These are phyloP conservation scores for Eristalis pertinax DNA, from an alignment of 2,888 invertebrate genomes.

Conservation along the genomic window DNA sequence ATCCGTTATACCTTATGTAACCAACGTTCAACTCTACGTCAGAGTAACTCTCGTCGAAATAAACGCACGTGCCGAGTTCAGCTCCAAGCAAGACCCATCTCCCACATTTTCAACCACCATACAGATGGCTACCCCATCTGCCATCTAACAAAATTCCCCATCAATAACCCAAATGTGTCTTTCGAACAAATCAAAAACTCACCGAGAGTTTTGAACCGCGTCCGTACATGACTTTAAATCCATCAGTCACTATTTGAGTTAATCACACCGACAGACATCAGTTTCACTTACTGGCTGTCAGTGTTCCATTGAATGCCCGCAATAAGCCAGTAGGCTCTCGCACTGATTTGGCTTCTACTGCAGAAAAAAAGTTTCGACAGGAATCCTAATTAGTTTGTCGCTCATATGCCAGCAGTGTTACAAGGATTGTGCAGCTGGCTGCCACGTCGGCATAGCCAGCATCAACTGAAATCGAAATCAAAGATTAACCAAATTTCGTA, in stretches of 20 bases:
- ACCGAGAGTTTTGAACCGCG: not conserved
- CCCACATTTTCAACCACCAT: too few relatives aligned
- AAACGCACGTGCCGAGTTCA: too few relatives aligned
- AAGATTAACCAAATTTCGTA: not conserved
- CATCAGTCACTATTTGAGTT: not conserved
- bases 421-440: not conserved
- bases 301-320: not conserved
- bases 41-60: too few relatives aligned
- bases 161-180: not conserved
- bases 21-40: too few relatives aligned
- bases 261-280: not conserved
- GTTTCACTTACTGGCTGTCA: not conserved
- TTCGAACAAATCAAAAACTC: not conserved
- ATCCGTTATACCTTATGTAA: too few relatives aligned
- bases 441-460: not conserved
- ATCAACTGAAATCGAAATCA: not conserved
- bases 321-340: not conserved
- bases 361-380: not conserved
- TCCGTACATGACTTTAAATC: not conserved
- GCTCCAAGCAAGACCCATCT: too few relatives aligned
- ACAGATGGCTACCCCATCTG: not conserved
- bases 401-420: not conserved
- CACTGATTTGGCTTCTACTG: not conserved
- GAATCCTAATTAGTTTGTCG: not conserved
- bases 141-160: not conserved